Percentiles rank a stretch among this genome's conserved stretches.
These are phyloP conservation scores for Ficedula albicollis DNA, from an alignment of 2,797 vertebrate genomes.

Conservation along the genomic window DNA sequence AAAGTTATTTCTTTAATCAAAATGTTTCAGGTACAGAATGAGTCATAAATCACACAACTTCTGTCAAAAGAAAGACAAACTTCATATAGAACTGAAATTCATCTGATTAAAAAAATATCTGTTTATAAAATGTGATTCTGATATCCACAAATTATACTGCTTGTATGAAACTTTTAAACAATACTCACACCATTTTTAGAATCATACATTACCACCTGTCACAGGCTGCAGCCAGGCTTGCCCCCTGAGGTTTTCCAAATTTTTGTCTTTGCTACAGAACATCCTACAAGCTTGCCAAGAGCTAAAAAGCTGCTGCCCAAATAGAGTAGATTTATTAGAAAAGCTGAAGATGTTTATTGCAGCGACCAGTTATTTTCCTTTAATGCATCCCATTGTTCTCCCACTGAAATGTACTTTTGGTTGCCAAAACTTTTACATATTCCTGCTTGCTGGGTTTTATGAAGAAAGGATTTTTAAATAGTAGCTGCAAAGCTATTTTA, in stretches of 20 bases:
- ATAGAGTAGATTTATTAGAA: slow-evolving; percentile 5
- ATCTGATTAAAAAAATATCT: not conserved
- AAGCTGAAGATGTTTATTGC: not conserved
- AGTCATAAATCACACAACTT: slow-evolving; percentile 25
- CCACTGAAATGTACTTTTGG: not conserved
- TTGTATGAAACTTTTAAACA: not conserved
- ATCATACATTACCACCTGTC: not conserved
- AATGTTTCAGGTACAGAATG: slow-evolving; percentile 52
- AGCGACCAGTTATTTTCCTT: not conserved
- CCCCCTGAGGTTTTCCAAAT: not conserved
- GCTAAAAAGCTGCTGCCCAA: not conserved
- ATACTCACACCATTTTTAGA: not conserved
- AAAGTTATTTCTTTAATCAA: slow-evolving; percentile 31
- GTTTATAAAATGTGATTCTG: not conserved
- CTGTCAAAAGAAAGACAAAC: slow-evolving; percentile 2
- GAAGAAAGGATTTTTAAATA: not conserved
- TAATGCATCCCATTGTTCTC: not conserved
- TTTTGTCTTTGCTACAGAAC: slow-evolving; percentile 11
- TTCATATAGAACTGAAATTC: not conserved
- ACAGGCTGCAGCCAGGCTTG: not conserved
- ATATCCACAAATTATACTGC: not conserved
- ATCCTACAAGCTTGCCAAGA: slow-evolving; percentile 15
- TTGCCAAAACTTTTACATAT: not conserved
- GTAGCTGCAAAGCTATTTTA: not conserved
- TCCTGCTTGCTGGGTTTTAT: not conserved